Base-by-base conservation (phyloP, 2,797 vertebrate genomes). In the Manis javanica region DNA sequence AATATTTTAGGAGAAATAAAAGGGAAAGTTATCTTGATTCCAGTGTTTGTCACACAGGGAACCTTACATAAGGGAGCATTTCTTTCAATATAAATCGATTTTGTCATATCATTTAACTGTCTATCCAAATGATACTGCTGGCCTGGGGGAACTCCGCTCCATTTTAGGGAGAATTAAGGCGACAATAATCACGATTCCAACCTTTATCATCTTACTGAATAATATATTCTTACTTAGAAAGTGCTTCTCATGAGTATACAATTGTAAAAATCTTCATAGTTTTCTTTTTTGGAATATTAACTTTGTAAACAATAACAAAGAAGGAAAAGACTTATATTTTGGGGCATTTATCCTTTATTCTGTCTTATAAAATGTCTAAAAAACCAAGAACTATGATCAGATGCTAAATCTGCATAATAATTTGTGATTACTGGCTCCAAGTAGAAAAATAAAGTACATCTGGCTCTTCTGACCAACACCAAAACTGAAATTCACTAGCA, bases 301-400 rank as follows among this genome's bases (percentile, higher is more conserved):
- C 8, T 90, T 81, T 91, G n/a, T 61, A 77, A 95, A 74, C 14
- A 69, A 77, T 63, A 96, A 78, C 1, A 37, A 68, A 64, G 46
- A 29, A 23, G 77, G 86, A 98, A 97, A 55, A 96, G 97, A 96
- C 93, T 92, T 72, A 53, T 91, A 95, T 91, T 88, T 96, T 97
- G 78, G 83, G 94, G 94, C 98, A 98, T 93, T 86, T 95, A 95
- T 96, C 91, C 95, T 97, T 98, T 95, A n/a, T n/a, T n/a, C n/a
- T n/a, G n/a, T n/a, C n/a, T n/a, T n/a, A n/a, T n/a, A n/a, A n/a
- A n/a, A n/a, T n/a, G n/a, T n/a, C n/a, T n/a, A n/a, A n/a, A n/a
- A n/a, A n/a, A n/a, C n/a, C n/a, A n/a, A n/a, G n/a, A n/a, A n/a
- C n/a, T n/a, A n/a, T n/a, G n/a, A n/a, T n/a, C n/a, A n/a, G n/a